Base-by-base conservation (phyloP, 2,797 vertebrate species). In the Mastacembelus armatus region DNA sequence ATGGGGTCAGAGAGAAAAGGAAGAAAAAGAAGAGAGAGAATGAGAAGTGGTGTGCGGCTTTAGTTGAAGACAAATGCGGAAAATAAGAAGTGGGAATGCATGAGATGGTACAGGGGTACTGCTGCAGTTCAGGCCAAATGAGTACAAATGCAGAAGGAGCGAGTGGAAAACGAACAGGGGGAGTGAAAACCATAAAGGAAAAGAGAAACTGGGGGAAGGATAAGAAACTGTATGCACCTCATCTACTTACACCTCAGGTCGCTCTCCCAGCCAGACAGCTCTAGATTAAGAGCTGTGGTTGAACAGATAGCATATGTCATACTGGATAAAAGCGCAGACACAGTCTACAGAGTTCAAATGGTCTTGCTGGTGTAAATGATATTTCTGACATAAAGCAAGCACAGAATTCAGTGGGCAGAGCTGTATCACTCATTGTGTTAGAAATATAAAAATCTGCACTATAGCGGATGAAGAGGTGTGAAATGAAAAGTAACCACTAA, bases 101-200 rank as follows among this genome's bases (percentile, higher is more conserved):
- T 27, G 45, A 69, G 54, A 35, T 52, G 39, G 26, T 26, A 4
- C 56, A 52, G 16, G 65, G 56, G 5, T 4, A 65, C 65, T 47
- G 66, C 55, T 67, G 42, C 36, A 26, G 44, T 78, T 73, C 19
- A 33, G 48, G 49, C 35, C 12, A 57, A 85, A 81, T 79, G 40
- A 80, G 57, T 38, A 35, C 62, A 69, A 80, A 45, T 51, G 40
- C 54, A 58, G 59, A 55, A 67, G 39, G 47, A 39, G 26, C 2
- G n/a, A 64, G 49, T 63, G 69, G 75, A 77, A 85, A 83, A 80
- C 77, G 45, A 57, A 29, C 51, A 21, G 62, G 33, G 22, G 42
- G 50, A 48, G 57, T 50, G n/a, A 63, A 66, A 56, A 80, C 19
- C 21, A 32, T 47, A 33, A 21, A 65, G 16, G 16, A 22, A 30